A percentile compares a stretch with the other conserved stretches of the same genome.
Conservation (phyloP, 2,113 vertebrate species). For the Steatornis caripensis region DNA sequence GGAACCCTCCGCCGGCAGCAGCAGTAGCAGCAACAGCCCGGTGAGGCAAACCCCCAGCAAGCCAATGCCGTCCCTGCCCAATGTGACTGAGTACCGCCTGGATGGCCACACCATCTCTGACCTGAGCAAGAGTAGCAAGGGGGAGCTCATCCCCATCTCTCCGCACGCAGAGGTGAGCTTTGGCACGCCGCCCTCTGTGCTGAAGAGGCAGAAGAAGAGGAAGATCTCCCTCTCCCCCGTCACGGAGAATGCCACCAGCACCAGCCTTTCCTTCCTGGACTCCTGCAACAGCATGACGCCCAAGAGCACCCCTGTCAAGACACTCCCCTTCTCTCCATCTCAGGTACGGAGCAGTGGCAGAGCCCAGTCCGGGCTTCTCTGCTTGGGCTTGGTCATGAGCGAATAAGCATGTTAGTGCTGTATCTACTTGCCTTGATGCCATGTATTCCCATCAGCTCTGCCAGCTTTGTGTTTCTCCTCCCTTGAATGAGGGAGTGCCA, state of each 20-base stretch:
- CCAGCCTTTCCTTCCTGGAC: slow-evolving; percentile 76
- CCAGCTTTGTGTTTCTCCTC: neutral
- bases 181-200: slow-evolving; percentile 84
- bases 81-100: slow-evolving; percentile 85
- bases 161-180: slow-evolving; percentile 78
- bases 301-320: slow-evolving; percentile 93
- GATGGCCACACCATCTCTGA: slow-evolving; percentile 91
- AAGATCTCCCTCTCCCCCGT: slow-evolving; percentile 84
- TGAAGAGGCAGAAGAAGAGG: slow-evolving; percentile 85
- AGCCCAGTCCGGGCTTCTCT: neutral
- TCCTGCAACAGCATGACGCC: slow-evolving; percentile 88
- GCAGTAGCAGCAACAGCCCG: slow-evolving; percentile 10
- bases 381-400: neutral
- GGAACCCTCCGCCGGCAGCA: slow-evolving; percentile 53
- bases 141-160: slow-evolving; percentile 95
- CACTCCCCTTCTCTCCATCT: slow-evolving; percentile 94
- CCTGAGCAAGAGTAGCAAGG: slow-evolving; percentile 88
- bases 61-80: slow-evolving; percentile 36
- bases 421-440: neutral
- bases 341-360: slow-evolving; percentile 75
- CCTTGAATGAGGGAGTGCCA: neutral
- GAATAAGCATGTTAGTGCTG: neutral
- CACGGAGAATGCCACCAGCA: slow-evolving; percentile 55
- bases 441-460: neutral
- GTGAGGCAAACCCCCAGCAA: neutral